These are phyloP conservation scores for Cryptophagus acutangulus DNA, from an alignment of 2,888 invertebrate species.

Conservation along the genomic window DNA sequence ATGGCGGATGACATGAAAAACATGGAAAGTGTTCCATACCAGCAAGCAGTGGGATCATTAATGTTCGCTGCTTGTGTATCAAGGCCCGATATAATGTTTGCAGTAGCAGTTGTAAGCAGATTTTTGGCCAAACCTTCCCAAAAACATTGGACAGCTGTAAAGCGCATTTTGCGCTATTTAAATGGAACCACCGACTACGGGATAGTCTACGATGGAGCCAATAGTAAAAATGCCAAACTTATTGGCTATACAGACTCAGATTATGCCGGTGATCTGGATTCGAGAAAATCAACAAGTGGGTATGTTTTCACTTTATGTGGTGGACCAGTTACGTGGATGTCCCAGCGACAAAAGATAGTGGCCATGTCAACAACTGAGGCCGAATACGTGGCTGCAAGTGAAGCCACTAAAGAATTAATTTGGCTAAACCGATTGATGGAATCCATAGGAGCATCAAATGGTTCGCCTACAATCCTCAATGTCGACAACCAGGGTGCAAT, in stretches of 20 bases:
- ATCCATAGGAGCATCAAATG: conserved; percentile 5
- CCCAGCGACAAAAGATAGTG: conserved; percentile 28
- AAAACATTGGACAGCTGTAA: conserved; percentile 9
- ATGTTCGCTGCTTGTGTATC: conserved; percentile 22
- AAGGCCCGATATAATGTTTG: conserved; percentile 27
- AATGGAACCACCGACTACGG: conserved; percentile 7
- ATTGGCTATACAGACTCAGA: conserved; percentile 13
- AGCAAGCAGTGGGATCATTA: conserved; percentile 23
- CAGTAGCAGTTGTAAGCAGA: conserved; percentile 23
- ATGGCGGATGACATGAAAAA: conserved; percentile 22
- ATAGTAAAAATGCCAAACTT: background rate
- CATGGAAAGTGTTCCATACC: conserved; percentile 26
- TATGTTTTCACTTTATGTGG: conserved; percentile 26
- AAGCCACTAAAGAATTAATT: conserved; percentile 27
- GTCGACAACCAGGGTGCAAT: conserved; percentile 14
- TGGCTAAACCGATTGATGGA: conserved; percentile 19
- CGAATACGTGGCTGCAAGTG: conserved; percentile 33
- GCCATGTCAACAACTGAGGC: conserved; percentile 34
- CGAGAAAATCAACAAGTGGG: conserved; percentile 30
- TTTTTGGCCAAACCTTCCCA: conserved; percentile 12
- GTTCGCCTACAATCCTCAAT: background rate
- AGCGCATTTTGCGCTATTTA: conserved; percentile 12
- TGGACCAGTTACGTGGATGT: conserved; percentile 32
- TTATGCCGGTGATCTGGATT: conserved; percentile 13
- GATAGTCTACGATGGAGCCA: conserved; percentile 7